Evolutionary conservation across 2,797 vertebrate genomes (phyloP).

Genomic region (Cephalopachus bancanus): DNA sequence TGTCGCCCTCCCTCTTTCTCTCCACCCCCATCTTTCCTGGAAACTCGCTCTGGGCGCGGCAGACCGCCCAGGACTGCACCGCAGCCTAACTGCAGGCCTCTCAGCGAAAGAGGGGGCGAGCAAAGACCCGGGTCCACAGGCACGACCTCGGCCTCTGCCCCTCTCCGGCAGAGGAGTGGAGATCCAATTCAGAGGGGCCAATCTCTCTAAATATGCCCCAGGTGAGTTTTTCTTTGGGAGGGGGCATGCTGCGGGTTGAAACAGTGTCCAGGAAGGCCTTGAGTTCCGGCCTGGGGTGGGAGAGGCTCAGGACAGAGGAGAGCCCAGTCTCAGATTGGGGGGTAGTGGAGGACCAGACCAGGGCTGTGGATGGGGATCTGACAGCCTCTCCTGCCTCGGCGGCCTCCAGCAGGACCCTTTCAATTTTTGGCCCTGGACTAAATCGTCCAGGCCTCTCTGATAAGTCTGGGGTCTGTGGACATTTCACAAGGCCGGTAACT

Average conservation of each 20-base stretch:
- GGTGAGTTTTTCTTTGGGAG: constrained; percentile 70
- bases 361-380: background rate
- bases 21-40: constrained; percentile 86
- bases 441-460: background rate
- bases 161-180: constrained; percentile 65
- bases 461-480: background rate
- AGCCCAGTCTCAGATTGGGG: background rate
- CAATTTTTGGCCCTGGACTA: constrained; percentile 11
- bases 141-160: constrained; percentile 35
- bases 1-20: constrained; percentile 79
- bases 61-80: constrained; percentile 78
- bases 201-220: constrained; percentile 83
- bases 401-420: constrained; percentile 49
- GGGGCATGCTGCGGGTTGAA: background rate
- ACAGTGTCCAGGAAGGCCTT: background rate
- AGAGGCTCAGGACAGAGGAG: background rate
- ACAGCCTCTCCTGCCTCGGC: background rate
- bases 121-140: background rate
- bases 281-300: background rate
- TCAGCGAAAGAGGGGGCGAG: constrained; percentile 29
- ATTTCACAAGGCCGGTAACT: constrained; percentile 29
- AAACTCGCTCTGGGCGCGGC: constrained; percentile 83
- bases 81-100: constrained; percentile 73
- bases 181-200: constrained; percentile 44
- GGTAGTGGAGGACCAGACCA: background rate